A percentile compares a stretch with the other conserved stretches of the same genome.
Conservation (phyloP, 37 sponge, comb jelly and placozoan genomes). For the Diacarnus erythraeanus region DNA sequence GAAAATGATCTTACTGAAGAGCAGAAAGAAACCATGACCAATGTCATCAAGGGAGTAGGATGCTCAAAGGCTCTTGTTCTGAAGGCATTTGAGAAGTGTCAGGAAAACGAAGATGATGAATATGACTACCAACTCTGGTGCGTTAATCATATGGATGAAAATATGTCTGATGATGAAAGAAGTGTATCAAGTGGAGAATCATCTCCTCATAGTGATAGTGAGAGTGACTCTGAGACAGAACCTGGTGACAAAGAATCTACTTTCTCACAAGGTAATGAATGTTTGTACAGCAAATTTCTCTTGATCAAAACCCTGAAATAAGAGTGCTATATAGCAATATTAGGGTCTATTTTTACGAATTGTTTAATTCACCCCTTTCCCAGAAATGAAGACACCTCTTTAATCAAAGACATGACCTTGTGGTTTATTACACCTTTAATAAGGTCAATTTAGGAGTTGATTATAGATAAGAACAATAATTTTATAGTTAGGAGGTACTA, state of each 20-base stretch:
- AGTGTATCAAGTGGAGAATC: neutral
- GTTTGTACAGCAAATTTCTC: no score
- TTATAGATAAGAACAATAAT: no score
- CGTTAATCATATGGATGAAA: constrained; percentile 13
- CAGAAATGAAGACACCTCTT: no score
- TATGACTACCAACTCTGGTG: constrained; percentile 39
- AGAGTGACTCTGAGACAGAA: neutral
- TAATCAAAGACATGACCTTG: no score
- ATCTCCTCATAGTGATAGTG: neutral
- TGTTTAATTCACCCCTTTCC: no score
- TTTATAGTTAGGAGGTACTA: no score
- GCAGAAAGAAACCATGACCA: constrained; percentile 7
- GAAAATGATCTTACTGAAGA: constrained; percentile 16
- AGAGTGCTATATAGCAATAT: no score
- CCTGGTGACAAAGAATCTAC: neutral
- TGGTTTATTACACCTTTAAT: no score
- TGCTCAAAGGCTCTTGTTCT: constrained; percentile 8
- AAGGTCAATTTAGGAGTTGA: no score
- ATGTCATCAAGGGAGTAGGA: neutral
- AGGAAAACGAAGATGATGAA: neutral
- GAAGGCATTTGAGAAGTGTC: constrained; percentile 25
- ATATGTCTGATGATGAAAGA: constrained; percentile 8
- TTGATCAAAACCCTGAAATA: no score
- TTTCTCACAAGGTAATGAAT: neutral
- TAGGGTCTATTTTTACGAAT: no score